A percentile compares a stretch with the other conserved stretches of the same genome.
phyloP scores from a whole-genome alignment of 2,888 invertebrate species.

The Anodontia alba region DNA sequence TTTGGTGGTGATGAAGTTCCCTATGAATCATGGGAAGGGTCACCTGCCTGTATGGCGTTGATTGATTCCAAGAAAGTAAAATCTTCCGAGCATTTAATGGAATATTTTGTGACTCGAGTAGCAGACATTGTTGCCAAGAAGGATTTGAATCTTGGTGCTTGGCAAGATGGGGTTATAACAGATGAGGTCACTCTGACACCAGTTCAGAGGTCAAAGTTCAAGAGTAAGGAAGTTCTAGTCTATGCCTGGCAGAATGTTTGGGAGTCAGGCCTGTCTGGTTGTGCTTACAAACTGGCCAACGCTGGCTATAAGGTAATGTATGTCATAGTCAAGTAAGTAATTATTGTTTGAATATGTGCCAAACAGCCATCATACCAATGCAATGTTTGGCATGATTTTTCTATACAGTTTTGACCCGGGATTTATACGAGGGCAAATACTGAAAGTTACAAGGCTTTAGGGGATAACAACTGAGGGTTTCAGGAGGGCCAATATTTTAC shows the following conservation, averaged over 20 bases:
- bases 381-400: too few relatives aligned
- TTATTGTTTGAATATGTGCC: too few relatives aligned
- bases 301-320: constrained; percentile 77
- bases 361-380: too few relatives aligned
- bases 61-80: constrained; percentile 61
- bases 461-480: too few relatives aligned
- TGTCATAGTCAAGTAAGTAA: too few relatives aligned
- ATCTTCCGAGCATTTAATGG: constrained; percentile 66
- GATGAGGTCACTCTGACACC: constrained; percentile 59
- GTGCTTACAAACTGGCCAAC: constrained; percentile 79
- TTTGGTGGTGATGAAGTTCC: constrained; percentile 83
- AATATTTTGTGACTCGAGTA: constrained; percentile 73
- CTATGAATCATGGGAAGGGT: constrained; percentile 77
- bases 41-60: constrained; percentile 73
- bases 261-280: constrained; percentile 79
- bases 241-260: constrained; percentile 83
- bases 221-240: constrained; percentile 69
- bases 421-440: too few relatives aligned
- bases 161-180: constrained; percentile 74
- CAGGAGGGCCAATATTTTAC: too few relatives aligned
- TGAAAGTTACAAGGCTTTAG: too few relatives aligned
- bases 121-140: constrained; percentile 65
- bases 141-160: constrained; percentile 68
- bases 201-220: constrained; percentile 61
- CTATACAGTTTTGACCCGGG: too few relatives aligned